phyloP scores from a whole-genome alignment of 2,888 invertebrate species.

The Andrena praecox region DNA sequence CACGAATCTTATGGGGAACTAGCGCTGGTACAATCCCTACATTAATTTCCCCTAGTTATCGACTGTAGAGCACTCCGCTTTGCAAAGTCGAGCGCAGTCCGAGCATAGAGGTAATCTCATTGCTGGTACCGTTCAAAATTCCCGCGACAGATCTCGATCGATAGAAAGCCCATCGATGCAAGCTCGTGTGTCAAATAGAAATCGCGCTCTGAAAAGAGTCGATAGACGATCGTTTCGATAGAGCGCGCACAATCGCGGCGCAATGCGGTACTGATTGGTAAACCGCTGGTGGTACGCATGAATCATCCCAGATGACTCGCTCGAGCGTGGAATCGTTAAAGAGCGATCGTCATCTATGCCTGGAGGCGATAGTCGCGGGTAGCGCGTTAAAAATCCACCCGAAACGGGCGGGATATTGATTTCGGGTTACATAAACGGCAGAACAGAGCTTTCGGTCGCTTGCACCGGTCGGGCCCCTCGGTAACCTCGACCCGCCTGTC shows the following conservation, averaged over 20 bases:
- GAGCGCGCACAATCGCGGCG: constrained; percentile 47
- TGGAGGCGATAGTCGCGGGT: neutral
- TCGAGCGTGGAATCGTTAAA: neutral
- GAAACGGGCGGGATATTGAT: constrained; percentile 51
- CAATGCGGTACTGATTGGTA: constrained; percentile 54
- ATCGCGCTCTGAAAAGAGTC: neutral
- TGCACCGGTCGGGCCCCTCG: constrained; percentile 4
- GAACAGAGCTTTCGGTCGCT: constrained; percentile 24
- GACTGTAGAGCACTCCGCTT: neutral
- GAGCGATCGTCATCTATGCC: neutral
- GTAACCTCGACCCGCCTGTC: neutral
- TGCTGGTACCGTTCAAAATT: too few species aligned
- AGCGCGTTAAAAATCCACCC: neutral
- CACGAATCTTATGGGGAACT: neutral
- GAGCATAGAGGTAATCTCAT: neutral
- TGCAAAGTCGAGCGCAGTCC: neutral
- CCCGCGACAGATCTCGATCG: too few species aligned
- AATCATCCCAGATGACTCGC: neutral
- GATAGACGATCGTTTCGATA: constrained; percentile 19
- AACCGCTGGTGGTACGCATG: neutral
- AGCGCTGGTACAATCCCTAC: neutral
- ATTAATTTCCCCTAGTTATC: neutral
- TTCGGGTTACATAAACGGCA: constrained; percentile 53
- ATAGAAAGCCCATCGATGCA: too few species aligned
- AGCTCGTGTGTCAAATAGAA: neutral